Conservation (phyloP, 2,113 vertebrate genomes). For the Conger conger region DNA sequence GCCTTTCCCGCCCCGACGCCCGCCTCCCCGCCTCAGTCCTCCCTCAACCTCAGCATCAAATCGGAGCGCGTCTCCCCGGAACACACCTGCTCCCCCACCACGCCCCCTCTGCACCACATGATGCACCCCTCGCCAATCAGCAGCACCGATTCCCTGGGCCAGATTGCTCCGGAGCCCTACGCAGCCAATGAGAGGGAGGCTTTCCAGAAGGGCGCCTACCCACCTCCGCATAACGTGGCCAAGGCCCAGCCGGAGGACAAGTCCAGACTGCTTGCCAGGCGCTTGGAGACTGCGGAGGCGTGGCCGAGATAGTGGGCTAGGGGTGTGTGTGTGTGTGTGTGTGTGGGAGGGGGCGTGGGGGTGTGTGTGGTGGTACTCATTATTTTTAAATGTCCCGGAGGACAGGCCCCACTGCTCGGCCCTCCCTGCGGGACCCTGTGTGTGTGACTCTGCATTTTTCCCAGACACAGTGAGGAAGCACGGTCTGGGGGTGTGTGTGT, state of each 20-base stretch:
- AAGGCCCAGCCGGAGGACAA: conserved; percentile 62
- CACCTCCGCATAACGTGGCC: conserved; percentile 51
- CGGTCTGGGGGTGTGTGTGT: background rate
- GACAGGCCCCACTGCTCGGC: conserved; percentile 47
- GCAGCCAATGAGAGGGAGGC: conserved; percentile 61
- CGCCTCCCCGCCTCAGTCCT: conserved; percentile 57
- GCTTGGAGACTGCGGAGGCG: conserved; percentile 63
- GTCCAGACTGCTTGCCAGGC: conserved; percentile 50
- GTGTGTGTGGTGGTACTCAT: conserved; percentile 7
- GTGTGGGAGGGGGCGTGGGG: background rate
- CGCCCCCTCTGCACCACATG: conserved; percentile 61
- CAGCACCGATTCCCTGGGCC: conserved; percentile 46
- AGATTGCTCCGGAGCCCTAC: conserved; percentile 45
- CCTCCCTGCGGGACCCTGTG: conserved; percentile 42
- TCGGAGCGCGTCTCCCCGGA: conserved; percentile 83
- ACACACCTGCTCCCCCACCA: conserved; percentile 64
- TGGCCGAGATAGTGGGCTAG: conserved; percentile 81
- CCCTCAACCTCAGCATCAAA: conserved; percentile 80
- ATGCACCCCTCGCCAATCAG: conserved; percentile 57
- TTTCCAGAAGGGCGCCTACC: conserved; percentile 68
- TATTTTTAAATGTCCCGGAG: conserved; percentile 35
- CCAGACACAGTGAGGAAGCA: conserved; percentile 37
- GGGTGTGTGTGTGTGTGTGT: background rate
- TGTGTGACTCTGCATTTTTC: conserved; percentile 36
- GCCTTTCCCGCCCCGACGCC: conserved; percentile 60